Conservation (phyloP, 2,113 vertebrate genomes). For the Laterallus jamaicensis region DNA sequence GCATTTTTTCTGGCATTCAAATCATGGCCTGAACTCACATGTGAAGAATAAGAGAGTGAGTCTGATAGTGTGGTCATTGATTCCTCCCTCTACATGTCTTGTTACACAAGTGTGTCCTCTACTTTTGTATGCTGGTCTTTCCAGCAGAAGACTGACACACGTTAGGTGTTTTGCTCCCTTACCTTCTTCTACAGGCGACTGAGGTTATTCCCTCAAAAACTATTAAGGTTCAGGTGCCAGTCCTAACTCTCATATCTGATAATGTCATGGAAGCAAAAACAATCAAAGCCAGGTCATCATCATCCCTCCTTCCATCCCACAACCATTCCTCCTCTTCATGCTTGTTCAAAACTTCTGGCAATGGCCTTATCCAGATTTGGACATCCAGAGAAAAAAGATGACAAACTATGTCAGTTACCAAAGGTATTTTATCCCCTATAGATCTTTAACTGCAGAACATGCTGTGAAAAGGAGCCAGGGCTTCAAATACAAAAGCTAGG, state of each 20-base stretch:
- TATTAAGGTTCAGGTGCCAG: neutral
- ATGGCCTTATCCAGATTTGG: neutral
- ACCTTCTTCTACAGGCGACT: neutral
- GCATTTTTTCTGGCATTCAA: neutral
- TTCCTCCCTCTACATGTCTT: neutral
- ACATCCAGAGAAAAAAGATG: neutral
- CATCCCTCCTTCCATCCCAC: neutral
- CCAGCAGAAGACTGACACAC: neutral
- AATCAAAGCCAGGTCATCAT: accelerated
- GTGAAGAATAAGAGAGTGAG: neutral
- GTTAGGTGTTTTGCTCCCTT: neutral
- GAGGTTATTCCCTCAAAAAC: neutral
- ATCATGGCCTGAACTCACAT: neutral
- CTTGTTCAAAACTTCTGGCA: neutral
- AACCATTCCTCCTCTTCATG: neutral
- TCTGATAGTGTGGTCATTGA: neutral
- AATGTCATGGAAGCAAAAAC: neutral
- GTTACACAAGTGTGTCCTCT: neutral
- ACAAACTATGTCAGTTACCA: neutral
- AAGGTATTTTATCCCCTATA: neutral
- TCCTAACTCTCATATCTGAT: neutral
- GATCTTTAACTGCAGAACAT: neutral
- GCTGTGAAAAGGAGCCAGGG: neutral
- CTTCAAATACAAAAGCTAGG: neutral
- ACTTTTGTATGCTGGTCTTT: neutral